These are phyloP conservation scores for Rhabdomys pumilio DNA, from an alignment of 2,797 vertebrate genomes.

Conservation along the genomic window DNA sequence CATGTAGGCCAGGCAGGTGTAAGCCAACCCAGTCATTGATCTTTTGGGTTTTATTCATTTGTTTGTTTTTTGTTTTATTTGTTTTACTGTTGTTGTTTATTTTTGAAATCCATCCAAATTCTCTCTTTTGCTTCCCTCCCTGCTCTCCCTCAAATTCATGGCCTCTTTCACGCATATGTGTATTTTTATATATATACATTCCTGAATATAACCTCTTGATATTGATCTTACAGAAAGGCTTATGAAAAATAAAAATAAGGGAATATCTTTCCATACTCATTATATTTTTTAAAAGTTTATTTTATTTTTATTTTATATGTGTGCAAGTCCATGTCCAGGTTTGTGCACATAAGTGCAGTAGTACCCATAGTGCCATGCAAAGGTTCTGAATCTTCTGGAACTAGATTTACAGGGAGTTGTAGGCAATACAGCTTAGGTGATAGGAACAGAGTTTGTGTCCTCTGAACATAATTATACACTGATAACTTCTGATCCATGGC, in stretches of 20 bases:
- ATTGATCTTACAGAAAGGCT: slow-evolving; percentile 26
- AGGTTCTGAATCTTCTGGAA: background rate
- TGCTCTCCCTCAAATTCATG: background rate
- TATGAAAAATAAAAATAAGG: slow-evolving; percentile 31
- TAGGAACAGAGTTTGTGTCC: background rate
- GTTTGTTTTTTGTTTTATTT: background rate
- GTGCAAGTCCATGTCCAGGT: background rate
- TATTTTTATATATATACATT: background rate
- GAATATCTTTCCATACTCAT: background rate
- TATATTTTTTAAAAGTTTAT: background rate
- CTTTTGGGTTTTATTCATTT: background rate
- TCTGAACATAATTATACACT: background rate
- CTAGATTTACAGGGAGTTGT: too few species aligned
- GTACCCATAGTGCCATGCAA: too few species aligned
- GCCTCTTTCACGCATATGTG: background rate
- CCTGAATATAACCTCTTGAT: background rate
- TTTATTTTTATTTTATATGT: background rate
- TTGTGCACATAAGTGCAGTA: background rate
- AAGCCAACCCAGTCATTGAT: background rate
- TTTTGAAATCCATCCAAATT: background rate
- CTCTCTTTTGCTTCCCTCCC: background rate
- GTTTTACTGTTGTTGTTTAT: too few species aligned
- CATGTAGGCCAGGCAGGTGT: background rate
- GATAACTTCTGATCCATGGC: background rate
- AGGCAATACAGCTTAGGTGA: background rate